Base-by-base conservation (phyloP, 2,113 vertebrate genomes). In the Willisornis vidua region DNA sequence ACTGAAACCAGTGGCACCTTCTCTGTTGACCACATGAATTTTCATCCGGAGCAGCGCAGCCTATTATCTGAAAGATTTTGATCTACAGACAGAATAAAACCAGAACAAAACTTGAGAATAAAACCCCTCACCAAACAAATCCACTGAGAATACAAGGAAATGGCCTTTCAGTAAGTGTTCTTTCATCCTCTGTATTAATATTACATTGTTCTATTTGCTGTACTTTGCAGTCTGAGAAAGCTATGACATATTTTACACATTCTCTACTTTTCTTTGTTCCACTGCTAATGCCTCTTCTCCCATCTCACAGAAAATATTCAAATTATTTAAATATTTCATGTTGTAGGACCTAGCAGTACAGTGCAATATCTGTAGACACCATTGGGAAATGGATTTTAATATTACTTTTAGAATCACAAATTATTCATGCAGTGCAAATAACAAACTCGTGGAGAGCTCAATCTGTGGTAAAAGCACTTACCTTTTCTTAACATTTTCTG, bases 251-350 rank as follows among this genome's bases (percentile, higher is more conserved):
- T 88, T 95, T 95, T 89, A 83, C 29, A 67, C 52, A 61, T 63
- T 86, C 33, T 91, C 18, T 65, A 35, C 65, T 95, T 94, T 77
- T 59, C 16, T 55, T 45, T 55, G 7, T 26, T 31, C 14, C 37
- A 17, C 52, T 71, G 66, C 39, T 76, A 89, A 87, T 87, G 70
- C 24, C 29, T 93, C 29, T 86, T 70, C 43, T 87, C 26, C 28
- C 12, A 3, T 43, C 39, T 89, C 46, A 75, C 22, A 87, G 94
- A 95, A 85, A 86, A 59, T 49, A 91, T 63, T 95, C 26, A 94
- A 79, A 94, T 94, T 93, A 82, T 81, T 95, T 95, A 92, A 97
- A 96, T 96, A 96, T 97, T 97, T 95, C 67, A 96, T 94, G 41
- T 7, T 77, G 55, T 65, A 81, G 55, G 68, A 62, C 17, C 43